Conservation (phyloP, 2,888 invertebrate genomes). For the Cybosia mesomella region DNA sequence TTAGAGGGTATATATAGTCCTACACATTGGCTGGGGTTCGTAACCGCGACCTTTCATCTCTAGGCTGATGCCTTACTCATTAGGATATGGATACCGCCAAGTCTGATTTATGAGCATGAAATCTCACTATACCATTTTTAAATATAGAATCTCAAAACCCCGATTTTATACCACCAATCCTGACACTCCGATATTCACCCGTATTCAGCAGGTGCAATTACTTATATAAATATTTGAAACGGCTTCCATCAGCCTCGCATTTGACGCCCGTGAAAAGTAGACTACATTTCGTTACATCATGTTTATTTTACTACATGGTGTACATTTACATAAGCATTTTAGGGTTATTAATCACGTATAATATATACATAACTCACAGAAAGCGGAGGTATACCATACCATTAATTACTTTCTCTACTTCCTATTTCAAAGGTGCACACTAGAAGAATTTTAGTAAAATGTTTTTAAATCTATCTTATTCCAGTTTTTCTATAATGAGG, state of each 20-base stretch:
- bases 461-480: too few relatives aligned
- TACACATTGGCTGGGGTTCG: too few relatives aligned
- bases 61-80: not conserved
- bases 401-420: too few relatives aligned
- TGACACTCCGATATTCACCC: constrained; percentile 30
- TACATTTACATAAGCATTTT: constrained; percentile 23
- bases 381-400: not conserved
- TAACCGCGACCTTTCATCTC: too few relatives aligned
- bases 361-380: not conserved
- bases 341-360: constrained; percentile 15
- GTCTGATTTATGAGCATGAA: not conserved
- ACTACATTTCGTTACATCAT: constrained; percentile 27
- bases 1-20: too few relatives aligned
- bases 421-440: too few relatives aligned
- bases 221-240: constrained; percentile 61
- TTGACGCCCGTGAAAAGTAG: constrained; percentile 35
- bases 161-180: not conserved
- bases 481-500: too few relatives aligned
- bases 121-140: not conserved
- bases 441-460: too few relatives aligned
- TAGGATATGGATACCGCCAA: not conserved
- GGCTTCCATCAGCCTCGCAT: constrained; percentile 29
- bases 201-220: constrained; percentile 51
- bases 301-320: constrained; percentile 34
- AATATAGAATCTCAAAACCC: constrained; percentile 3